Evolutionary conservation across 1,140 invertebrate genomes (phyloP), one percentile per base, ranked within the genome.

Genomic region (Nasonia vitripennis): DNA sequence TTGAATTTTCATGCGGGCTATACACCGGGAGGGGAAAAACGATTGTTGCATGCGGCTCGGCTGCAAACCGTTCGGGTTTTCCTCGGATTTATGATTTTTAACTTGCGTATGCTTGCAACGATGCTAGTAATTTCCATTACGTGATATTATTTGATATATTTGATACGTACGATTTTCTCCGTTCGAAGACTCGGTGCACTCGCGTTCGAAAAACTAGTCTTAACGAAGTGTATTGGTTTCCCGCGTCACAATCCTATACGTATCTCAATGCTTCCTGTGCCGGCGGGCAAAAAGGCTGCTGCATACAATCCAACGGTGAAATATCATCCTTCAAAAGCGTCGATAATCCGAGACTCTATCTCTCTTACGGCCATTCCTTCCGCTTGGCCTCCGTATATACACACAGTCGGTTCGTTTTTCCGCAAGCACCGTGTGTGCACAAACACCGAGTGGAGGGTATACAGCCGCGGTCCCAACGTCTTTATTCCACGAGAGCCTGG

Each of bases 281-380:
- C 17, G 20, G 20, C 17, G 17, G 77, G 62, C n/a, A 17, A 81
- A 23, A 78, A 77, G 14, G 27, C 37, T 5, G 51, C 62, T 41
- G 34, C 51, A 68, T 27, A 51, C 73, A 68, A 68, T 77, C 74
- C 70, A 75, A 78, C 62, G 74, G n/a, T 78, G 67, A 84, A 84
- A 79, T 83, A 83, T 83, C 45, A 84, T 89, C 85, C 55, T 37
- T 85, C 86, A 77, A 81, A 78, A 77, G 78, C 80, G 70, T 78
- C 74, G 68, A 83, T 83, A 78, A 83, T 83, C 74, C 82, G 62
- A 78, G 74, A 48, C 37, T 88, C 77, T 67, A 41, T 81, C 85
- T 84, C 83, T 85, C 55, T 68, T 71, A 51, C 81, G 23, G 34
- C 20, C 75, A 68, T 74, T 84, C 67, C 23, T 79, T 62, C 27